Evolutionary conservation across 1,140 invertebrate genomes (phyloP).

Genomic region (Battus philenor): DNA sequence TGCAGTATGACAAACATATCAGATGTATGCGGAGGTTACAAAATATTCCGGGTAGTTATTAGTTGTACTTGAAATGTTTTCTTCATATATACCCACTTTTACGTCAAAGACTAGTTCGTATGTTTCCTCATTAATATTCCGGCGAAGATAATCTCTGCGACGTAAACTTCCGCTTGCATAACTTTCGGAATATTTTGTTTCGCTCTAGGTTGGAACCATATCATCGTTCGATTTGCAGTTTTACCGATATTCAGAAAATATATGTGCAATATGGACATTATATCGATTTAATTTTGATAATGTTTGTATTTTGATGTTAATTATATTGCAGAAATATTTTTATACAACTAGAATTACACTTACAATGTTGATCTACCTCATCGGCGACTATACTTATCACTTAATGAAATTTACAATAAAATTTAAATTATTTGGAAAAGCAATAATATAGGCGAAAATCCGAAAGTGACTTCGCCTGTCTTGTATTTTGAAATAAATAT

Average conservation of each 20-base stretch:
- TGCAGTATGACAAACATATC: constrained; percentile 37
- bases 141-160: no score
- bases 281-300: constrained; percentile 69
- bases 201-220: constrained; percentile 28
- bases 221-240: constrained; percentile 19
- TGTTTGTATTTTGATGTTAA: constrained; percentile 72
- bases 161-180: constrained; percentile 15
- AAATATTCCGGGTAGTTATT: constrained; percentile 35
- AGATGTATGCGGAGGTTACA: constrained; percentile 31
- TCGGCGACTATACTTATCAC: constrained; percentile 42
- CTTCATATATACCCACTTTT: no score
- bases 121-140: no score
- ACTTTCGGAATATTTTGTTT: constrained; percentile 33
- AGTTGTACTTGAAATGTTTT: constrained; percentile 22
- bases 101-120: no score
- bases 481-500: constrained; percentile 13
- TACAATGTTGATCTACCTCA: constrained; percentile 65
- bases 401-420: constrained; percentile 23
- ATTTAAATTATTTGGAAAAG: constrained; percentile 18
- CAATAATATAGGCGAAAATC: constrained; percentile 15
- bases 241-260: constrained; percentile 9
- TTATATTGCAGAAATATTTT: constrained; percentile 74
- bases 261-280: constrained; percentile 63
- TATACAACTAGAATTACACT: constrained; percentile 66
- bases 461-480: neutral